Evolutionary conservation across 2,113 vertebrate species (phyloP), one percentile per base, ranked within the genome.

Genomic region (Apus apus): DNA sequence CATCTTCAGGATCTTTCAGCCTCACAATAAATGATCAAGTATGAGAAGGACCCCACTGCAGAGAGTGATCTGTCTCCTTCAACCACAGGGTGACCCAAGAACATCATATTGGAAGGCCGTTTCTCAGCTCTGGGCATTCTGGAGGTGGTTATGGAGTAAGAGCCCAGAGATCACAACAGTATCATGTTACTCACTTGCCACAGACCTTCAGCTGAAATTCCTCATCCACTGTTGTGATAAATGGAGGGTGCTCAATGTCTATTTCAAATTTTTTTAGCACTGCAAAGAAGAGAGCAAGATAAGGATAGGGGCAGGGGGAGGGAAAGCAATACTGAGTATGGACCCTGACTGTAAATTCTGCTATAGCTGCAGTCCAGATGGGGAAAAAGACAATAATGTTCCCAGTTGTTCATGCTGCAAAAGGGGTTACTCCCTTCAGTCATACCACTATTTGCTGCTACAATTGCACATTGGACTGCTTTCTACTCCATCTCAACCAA

Each of bases 221-320:
- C 38, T 96, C 15, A 73, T 94, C 85, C 3, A 3, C 50, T 61
- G 23, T 16, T 30, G 48, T 30, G 46, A 96, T 74, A 62, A 90
- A 57, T 26, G 81, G 43, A 56, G 95, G 84, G 43, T 62, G 29
- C 12, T 97, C 48, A 50, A 95, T 32, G 11, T 40, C 23, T 13
- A 94, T 22, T 57, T 97, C 94, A 71, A 86, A 29, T 21, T 91
- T 96, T 68, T 70, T 17, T 72, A 88, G 67, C 82, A 92, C 95
- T 97, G 65, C 18, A 20, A 38, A 9, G 50, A 86, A 80, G 29
- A 66, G 4, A 56, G 13, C 45, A 76, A 57, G 18, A 57, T 14
- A 70, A 30, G n/a, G 25, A 58, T 32, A 29, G 29, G 74, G n/a
- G n/a, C n/a, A n/a, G n/a, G 38, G 38, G n/a, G 5, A 1, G 58